Base-by-base conservation (phyloP, 2,888 invertebrate species). In the Amphipyra berbera region DNA sequence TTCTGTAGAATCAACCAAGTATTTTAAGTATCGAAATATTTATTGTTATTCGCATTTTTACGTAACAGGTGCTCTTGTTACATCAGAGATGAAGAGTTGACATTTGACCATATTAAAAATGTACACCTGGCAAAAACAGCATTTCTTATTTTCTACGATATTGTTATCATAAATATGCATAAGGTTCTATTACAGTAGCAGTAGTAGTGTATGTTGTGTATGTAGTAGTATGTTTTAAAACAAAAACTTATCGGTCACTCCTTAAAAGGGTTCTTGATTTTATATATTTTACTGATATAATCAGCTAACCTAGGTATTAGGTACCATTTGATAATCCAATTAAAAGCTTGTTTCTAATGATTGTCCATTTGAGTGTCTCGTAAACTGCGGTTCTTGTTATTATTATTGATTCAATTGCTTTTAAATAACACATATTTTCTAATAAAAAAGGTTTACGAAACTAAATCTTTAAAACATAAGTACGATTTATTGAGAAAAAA, bases 211-310 rank as follows among this genome's bases (percentile, higher is more conserved):
- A n/a, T n/a, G n/a, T n/a, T n/a, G n/a, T n/a, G n/a, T n/a, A n/a
- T 33, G 12, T 21, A 54, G 7, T 42, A 46, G n/a, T 12, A 58
- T 47, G 14, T 56, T 40, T 64, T 7, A 38, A 7, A 8, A 42
- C 30, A 68, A 49, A 30, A 68, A 44, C 27, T 0, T 35, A 41
- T 52, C 12, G 14, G 15, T 15, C 30, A 15, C 3, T 15, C 44
- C 40, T 12, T 61, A 73, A 56, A 44, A 50, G 63, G 70, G 4
- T 8, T 6, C 10, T 10, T 12, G 13, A 68, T 42, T 52, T 57
- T 21, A 30, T 41, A 73, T 69, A 27, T 69, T 73, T 54, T 45
- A 4, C 50, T n/a, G 71, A 63, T 70, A 33, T 54, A 69, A 63
- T 62, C 57, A 54, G 53, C 9, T 41, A 33, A 48, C 21, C 14